Evolutionary conservation across 2,113 vertebrate species (phyloP), one percentile per base, ranked within the genome.

Genomic region (Ammodramus savannarum): DNA sequence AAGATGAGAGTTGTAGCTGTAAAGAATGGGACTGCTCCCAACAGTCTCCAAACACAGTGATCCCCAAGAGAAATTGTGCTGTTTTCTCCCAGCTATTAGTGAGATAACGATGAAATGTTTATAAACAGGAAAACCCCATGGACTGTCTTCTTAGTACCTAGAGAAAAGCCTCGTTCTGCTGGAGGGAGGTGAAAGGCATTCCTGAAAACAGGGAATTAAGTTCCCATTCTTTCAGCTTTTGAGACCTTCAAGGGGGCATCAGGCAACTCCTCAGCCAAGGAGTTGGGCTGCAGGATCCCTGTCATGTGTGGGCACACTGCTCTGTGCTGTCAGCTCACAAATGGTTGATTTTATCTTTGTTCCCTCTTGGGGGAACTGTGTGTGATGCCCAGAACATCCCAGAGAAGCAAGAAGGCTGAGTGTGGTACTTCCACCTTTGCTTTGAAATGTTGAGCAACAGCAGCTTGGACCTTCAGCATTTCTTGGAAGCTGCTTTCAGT

Each of bases 401-500:
- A 14, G 82, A 79, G 49, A 23, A 46, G 32, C 29, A 76, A 75
- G 84, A 71, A 81, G 57, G 21, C 71, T 46, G 51, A 68, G 25
- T 16, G 20, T 5, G 2, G 2, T 68, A 75, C 69, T 63, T 72
- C 54, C 29, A 22, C n/a, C 26, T 55, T 72, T 59, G 83, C 65
- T 65, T 78, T 57, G 67, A 80, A 91, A 49, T 0, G 19, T 46
- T 87, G 66, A 93, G 71, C 54, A 91, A 51, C 16, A 65, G 58
- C 71, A 67, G 25, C 68, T 93, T 0, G 7, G 85, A 63, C 51
- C 80, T 83, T 91, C 67, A 32, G 3, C 13, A 2, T 82, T 97
- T 96, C 95, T 95, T 91, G 87, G 94, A 96, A 96, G 79, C 61
- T 81, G 55, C 61, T 91, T 93, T 96, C 87, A 52, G 51, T 89